phyloP scores from a whole-genome alignment of 2,113 vertebrate species.

The Xiphias gladius region DNA sequence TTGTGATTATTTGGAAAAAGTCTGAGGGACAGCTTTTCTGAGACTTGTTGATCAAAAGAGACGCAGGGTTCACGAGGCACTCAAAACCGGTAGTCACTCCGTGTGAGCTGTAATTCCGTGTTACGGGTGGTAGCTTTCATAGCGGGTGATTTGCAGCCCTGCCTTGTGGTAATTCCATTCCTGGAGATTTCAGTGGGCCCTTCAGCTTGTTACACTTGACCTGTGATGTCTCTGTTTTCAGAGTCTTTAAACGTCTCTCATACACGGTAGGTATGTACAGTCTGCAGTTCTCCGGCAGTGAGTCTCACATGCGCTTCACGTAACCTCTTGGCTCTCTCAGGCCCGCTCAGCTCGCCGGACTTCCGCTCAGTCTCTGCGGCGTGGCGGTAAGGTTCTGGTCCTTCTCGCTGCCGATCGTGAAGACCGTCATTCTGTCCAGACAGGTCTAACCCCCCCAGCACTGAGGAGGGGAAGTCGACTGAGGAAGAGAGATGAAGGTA shows the following conservation, averaged over 20 bases:
- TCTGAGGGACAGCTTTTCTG: not conserved
- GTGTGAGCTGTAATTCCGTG: constrained; percentile 14
- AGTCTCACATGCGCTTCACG: not conserved
- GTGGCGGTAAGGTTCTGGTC: constrained; percentile 1
- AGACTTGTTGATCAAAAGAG: not conserved
- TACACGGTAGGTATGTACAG: not conserved
- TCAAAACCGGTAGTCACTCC: not conserved
- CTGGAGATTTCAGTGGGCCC: not conserved
- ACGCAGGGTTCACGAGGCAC: not conserved
- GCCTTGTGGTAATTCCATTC: constrained; percentile 9
- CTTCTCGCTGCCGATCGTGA: not conserved
- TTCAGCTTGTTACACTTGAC: constrained; percentile 7
- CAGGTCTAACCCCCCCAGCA: not conserved
- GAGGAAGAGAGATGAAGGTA: constrained; percentile 33
- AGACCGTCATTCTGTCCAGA: constrained; percentile 6
- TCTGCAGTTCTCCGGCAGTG: constrained; percentile 2
- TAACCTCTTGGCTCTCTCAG: constrained; percentile 2
- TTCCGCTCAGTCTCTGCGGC: constrained; percentile 2
- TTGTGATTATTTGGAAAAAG: not conserved
- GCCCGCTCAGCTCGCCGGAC: not conserved
- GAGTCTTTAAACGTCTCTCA: not conserved
- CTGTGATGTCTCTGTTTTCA: not conserved
- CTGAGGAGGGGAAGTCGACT: constrained; percentile 6
- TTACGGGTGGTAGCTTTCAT: not conserved
- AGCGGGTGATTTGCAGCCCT: not conserved